Evolutionary conservation across 2,888 invertebrate species (phyloP).

Genomic region (Synanthedon vespiformis): DNA sequence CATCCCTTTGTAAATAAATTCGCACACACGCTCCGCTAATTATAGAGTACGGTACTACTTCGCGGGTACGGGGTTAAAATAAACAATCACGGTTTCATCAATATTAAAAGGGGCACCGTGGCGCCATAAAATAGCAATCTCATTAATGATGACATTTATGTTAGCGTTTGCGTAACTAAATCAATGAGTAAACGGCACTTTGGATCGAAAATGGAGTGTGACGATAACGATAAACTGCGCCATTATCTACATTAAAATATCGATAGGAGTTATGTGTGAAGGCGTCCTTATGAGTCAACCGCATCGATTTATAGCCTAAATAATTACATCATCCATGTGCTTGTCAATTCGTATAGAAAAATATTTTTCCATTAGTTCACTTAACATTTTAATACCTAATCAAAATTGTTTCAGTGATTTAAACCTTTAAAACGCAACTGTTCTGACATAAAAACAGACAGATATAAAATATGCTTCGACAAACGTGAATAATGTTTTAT

Average conservation of each 20-base stretch:
- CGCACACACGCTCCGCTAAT: constrained; percentile 36
- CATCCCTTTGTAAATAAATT: constrained; percentile 41
- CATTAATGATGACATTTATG: too few species aligned
- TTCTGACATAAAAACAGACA: too few species aligned
- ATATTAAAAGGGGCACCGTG: too few species aligned
- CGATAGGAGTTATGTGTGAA: constrained; percentile 12
- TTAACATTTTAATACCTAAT: too few species aligned
- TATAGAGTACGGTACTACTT: constrained; percentile 19
- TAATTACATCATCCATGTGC: constrained; percentile 9
- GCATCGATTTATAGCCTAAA: constrained; percentile 26
- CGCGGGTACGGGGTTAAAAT: constrained; percentile 8
- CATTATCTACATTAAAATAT: constrained; percentile 27
- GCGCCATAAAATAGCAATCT: too few species aligned
- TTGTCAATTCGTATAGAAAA: too few species aligned
- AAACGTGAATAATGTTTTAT: too few species aligned
- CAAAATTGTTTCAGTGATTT: too few species aligned
- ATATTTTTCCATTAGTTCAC: too few species aligned
- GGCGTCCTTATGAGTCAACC: constrained; percentile 28
- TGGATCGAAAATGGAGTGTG: constrained; percentile 16
- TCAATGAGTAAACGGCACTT: constrained; percentile 22
- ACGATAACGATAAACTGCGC: constrained; percentile 26
- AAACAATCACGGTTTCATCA: not conserved
- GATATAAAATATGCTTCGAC: too few species aligned
- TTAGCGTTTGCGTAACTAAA: constrained; percentile 10
- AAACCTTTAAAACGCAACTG: too few species aligned